Evolutionary conservation across 2,113 vertebrate genomes (phyloP).

Genomic region (Collichthys lucidus): DNA sequence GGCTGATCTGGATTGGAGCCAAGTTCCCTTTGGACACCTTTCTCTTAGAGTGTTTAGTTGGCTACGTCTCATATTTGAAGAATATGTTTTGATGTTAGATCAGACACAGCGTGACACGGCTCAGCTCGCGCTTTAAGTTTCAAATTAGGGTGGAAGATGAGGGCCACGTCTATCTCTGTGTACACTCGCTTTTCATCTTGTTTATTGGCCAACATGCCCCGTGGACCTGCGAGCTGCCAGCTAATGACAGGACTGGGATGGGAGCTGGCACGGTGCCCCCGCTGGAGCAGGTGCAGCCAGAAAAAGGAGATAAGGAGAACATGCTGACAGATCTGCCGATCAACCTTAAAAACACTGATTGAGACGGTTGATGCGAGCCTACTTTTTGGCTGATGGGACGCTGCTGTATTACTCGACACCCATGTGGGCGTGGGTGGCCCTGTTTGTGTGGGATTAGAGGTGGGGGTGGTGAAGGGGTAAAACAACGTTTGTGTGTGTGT

Average conservation of each 20-base stretch:
- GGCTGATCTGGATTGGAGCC: conserved; percentile 47
- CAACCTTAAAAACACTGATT: conserved; percentile 66
- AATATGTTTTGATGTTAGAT: conserved; percentile 59
- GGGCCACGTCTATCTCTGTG: conserved; percentile 42
- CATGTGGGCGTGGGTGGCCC: conserved; percentile 65
- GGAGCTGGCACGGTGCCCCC: conserved; percentile 67
- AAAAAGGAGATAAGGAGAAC: conserved; percentile 61
- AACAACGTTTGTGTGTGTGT: conserved; percentile 14
- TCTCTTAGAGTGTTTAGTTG: not conserved
- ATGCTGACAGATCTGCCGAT: conserved; percentile 61
- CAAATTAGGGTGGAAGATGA: conserved; percentile 20
- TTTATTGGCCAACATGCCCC: conserved; percentile 58
- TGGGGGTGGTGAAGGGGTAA: conserved; percentile 14
- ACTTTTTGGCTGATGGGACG: conserved; percentile 28
- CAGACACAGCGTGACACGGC: not conserved
- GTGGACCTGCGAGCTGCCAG: conserved; percentile 41
- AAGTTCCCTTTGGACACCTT: conserved; percentile 61
- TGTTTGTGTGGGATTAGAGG: conserved; percentile 63
- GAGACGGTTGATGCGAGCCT: conserved; percentile 21
- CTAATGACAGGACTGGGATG: conserved; percentile 47
- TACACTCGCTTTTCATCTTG: conserved; percentile 62
- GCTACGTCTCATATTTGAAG: conserved; percentile 39
- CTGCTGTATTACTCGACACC: conserved; percentile 9
- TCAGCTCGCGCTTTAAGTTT: conserved; percentile 23
- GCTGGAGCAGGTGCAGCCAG: conserved; percentile 77